phyloP scores from a whole-genome alignment of 2,797 vertebrate species.

The Phoeniculus purpureus region DNA sequence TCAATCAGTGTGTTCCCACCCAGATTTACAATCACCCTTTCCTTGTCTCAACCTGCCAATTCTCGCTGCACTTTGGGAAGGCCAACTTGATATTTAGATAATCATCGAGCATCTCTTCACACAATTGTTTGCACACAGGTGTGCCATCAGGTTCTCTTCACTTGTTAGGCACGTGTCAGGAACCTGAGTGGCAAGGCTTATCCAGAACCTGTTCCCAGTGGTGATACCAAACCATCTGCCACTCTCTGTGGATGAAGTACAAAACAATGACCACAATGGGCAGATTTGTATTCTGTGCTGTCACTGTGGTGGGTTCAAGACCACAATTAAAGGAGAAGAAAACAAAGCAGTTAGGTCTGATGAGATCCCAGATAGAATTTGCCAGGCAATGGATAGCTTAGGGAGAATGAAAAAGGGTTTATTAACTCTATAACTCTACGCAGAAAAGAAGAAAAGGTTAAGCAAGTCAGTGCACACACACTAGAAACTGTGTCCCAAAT shows the following conservation, averaged over 20 bases:
- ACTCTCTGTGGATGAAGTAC: neutral
- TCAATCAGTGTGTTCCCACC: slow-evolving; percentile 41
- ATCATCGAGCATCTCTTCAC: neutral
- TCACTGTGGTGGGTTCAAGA: neutral
- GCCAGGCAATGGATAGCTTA: no score
- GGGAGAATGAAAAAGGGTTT: no score
- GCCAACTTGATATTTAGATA: slow-evolving; percentile 35
- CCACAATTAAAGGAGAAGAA: no score
- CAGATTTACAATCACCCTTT: slow-evolving; percentile 36
- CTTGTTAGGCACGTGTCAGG: neutral
- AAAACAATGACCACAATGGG: neutral
- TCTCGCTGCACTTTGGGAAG: slow-evolving; percentile 41
- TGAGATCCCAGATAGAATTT: no score
- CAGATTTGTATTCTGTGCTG: neutral
- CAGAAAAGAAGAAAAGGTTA: no score
- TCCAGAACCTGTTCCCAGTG: neutral
- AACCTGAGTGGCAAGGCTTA: neutral
- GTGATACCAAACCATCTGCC: neutral
- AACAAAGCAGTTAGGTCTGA: no score
- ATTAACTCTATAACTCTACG: no score
- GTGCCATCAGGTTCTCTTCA: slow-evolving; percentile 13
- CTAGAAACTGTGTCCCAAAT: no score
- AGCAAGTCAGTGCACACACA: no score
- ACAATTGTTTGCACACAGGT: slow-evolving; percentile 28
- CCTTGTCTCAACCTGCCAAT: slow-evolving; percentile 59